Base-by-base conservation (phyloP, 2,113 vertebrate genomes). In the Rhabdomys dilectus region DNA sequence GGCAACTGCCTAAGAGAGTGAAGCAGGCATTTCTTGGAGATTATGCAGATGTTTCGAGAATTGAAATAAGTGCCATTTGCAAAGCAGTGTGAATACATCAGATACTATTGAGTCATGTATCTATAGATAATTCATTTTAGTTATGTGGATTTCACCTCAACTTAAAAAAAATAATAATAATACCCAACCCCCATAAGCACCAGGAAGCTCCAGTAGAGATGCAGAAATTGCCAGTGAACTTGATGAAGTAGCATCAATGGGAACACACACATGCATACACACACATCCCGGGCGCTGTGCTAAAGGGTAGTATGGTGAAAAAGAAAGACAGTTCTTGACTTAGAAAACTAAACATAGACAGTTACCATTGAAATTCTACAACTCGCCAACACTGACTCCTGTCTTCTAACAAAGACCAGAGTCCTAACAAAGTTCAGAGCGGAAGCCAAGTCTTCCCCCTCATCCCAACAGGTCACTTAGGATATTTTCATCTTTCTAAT, bases 161-260 rank as follows among this genome's bases (percentile, higher is more conserved):
- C 53, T 77, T 26, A 3, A 77, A 24, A 24, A 17, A 78, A 13
- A 17, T 66, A 26, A 64, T 45, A n/a, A 26, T 76, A 36, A n/a
- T 21, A 21, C 11, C 31, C 56, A 24, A 76, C 29, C 31, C 22
- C n/a, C 78, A 22, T 13, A 24, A 90, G 56, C 21, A 81, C 15
- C 31, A 91, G 36, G 45, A 89, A 75, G 42, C 81, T 39, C 42
- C 70, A 91, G 90, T 72, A 96, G 77, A 91, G 21, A 70, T 75
- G 53, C 22, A 84, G 82, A 91, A 42, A 82, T 96, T 91, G 29
- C 77, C 85, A 48, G n/a, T 80, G 75, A 88, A 82, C 22, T 73
- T 64, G 51, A 39, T 77, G n/a, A 81, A 91, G 24, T 45, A 91
- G 17, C 29, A 73, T 88, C n/a, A 68, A 45, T 26, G 53, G 16